Evolutionary conservation across 2,888 invertebrate species (phyloP), one percentile per base, ranked within the genome.

Genomic region (Danaus chrysippus): DNA sequence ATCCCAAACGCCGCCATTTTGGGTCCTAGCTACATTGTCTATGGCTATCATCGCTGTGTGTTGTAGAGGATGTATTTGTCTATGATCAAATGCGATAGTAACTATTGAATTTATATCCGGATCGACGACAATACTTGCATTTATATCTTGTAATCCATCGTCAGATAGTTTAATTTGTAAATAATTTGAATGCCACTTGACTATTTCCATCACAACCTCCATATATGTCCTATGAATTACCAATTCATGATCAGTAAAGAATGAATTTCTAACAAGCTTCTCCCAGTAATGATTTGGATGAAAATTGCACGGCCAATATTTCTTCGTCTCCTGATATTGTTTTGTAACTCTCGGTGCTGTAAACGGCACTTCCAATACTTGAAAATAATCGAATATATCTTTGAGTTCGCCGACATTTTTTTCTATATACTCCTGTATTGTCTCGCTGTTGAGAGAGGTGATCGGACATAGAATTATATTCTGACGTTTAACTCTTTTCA

Each of bases 41-140:
- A 98, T 92, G 10, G 95, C 95, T 43, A 96, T 85, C 96, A 98
- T 97, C 0, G 94, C 89, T 3, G 96, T 94, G 86, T 99, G 99
- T 79, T 95, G 94, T 55, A 96, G 83, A 0, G 96, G 96, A 86
- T 96, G 95, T 1, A 88, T 74, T 42, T 87, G 79, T 60, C 89
- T 81, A 67, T 90, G 86, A 72, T 94, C 92, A 58, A 92, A 92
- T 0, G 94, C 93, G 10, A 95, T 86, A 0, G 96, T 93, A 0
- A 98, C 92, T 8, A 95, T 83, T 6, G 93, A 92, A 13, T 93
- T 86, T 0, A 79, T 79, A 6, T 84, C 81, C 0, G 97, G 96
- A 90, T 98, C 96, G 0, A 96, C 94, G 13, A 97, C 93, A 1
- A 97, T 91, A 1, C 84, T 76, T 0, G 79, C 78, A 65, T 90